phyloP scores from a whole-genome alignment of 2,888 invertebrate genomes.

The Clunio marinus region DNA sequence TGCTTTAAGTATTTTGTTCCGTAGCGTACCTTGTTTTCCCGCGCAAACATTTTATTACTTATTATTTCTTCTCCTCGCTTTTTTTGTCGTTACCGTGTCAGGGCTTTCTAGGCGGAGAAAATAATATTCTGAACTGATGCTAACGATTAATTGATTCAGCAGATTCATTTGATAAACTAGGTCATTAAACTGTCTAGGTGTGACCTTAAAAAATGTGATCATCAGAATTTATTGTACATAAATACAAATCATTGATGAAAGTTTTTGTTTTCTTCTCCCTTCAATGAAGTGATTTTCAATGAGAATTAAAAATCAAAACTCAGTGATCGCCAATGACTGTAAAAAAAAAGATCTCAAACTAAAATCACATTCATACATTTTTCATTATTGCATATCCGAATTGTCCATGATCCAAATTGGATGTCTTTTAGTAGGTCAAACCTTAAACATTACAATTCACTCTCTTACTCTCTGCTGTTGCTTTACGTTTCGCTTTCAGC shows the following conservation, averaged over 20 bases:
- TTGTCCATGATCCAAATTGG: constrained; percentile 38
- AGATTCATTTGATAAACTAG: background rate
- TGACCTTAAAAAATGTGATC: too few species aligned
- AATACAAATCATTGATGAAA: too few species aligned
- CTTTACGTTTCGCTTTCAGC: constrained; percentile 8
- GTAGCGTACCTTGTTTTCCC: background rate
- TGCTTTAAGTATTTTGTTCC: background rate
- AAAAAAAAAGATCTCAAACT: background rate
- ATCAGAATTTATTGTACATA: too few species aligned
- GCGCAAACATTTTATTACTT: background rate
- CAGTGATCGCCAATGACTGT: background rate
- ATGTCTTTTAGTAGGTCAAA: constrained; percentile 39
- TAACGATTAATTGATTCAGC: constrained; percentile 12
- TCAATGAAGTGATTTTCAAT: too few species aligned
- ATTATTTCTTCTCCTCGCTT: background rate
- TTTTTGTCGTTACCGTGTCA: constrained; percentile 19
- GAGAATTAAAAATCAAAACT: too few species aligned
- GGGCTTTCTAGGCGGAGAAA: constrained; percentile 6
- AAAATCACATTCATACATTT: constrained; percentile 39
- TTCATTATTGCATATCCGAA: constrained; percentile 39
- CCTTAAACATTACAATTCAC: constrained; percentile 38
- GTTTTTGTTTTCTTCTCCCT: too few species aligned
- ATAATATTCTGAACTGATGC: constrained; percentile 20
- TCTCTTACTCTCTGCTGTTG: constrained; percentile 16
- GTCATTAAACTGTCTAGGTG: too few species aligned